Evolutionary conservation across 2,113 vertebrate genomes (phyloP).

Genomic region (Xiphophorus hellerii): DNA sequence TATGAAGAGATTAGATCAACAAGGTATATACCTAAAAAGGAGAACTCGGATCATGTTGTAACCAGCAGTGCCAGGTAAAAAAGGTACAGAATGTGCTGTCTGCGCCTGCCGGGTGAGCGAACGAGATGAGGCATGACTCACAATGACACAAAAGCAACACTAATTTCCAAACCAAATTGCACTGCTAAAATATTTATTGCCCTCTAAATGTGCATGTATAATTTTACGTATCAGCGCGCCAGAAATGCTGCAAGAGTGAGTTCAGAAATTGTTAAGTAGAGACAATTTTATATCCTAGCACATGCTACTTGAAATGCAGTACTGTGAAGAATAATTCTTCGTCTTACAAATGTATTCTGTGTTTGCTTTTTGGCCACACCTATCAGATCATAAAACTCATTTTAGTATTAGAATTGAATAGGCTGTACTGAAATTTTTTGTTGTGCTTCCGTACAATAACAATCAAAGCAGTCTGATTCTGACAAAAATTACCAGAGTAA

Average conservation of each 20-base stretch:
- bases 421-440: too few species aligned
- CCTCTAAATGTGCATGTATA: slow-evolving; percentile 15
- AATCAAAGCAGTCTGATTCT: too few species aligned
- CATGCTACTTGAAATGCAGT: background rate
- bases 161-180: slow-evolving; percentile 51
- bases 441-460: too few species aligned
- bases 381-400: too few species aligned
- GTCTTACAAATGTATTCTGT: too few species aligned
- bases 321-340: too few species aligned
- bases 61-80: slow-evolving; percentile 35
- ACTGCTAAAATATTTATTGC: slow-evolving; percentile 25
- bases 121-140: slow-evolving; percentile 66
- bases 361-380: too few species aligned
- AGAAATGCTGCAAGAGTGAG: slow-evolving; percentile 21
- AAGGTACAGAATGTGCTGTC: slow-evolving; percentile 48
- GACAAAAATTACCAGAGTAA: too few species aligned
- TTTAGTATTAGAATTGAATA: too few species aligned
- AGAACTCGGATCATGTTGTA: slow-evolving; percentile 21
- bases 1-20: slow-evolving; percentile 27
- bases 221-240: slow-evolving; percentile 4
- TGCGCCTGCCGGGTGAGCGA: slow-evolving; percentile 43
- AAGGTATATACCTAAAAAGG: slow-evolving; percentile 27
- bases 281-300: background rate
- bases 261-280: slow-evolving; percentile 2
- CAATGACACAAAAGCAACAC: slow-evolving; percentile 16